Percentiles rank a stretch among this genome's conserved stretches.
These are phyloP conservation scores for Cryptops parisi DNA, from an alignment of 2,888 invertebrate species.

Conservation along the genomic window DNA sequence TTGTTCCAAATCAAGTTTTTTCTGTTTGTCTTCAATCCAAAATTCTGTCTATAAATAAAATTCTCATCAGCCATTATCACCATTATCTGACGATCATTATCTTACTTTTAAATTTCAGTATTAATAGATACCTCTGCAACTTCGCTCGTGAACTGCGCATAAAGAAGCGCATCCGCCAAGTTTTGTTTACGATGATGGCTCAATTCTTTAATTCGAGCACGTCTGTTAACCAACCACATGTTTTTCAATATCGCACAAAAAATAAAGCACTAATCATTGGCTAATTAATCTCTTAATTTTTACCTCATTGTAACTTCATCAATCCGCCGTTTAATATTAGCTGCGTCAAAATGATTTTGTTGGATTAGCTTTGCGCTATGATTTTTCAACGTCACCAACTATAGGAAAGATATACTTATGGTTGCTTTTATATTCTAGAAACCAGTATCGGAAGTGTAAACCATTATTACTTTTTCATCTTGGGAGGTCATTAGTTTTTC, in stretches of 20 bases:
- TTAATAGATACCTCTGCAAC: slow-evolving; percentile 57
- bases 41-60: slow-evolving; percentile 52
- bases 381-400: slow-evolving; percentile 55
- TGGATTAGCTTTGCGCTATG: slow-evolving; percentile 74
- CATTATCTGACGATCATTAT: neutral
- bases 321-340: slow-evolving; percentile 58
- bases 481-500: slow-evolving; percentile 75
- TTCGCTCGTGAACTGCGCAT: slow-evolving; percentile 82
- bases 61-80: too few relatives aligned
- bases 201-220: slow-evolving; percentile 48
- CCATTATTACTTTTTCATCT: slow-evolving; percentile 54
- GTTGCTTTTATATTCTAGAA: neutral
- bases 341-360: slow-evolving; percentile 74
- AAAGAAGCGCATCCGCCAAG: slow-evolving; percentile 61
- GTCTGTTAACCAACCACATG: too few relatives aligned
- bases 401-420: slow-evolving; percentile 17
- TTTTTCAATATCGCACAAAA: too few relatives aligned
- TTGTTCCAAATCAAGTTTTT: slow-evolving; percentile 65
- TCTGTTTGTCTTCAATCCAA: slow-evolving; percentile 85
- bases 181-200: slow-evolving; percentile 50
- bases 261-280: neutral
- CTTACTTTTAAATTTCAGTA: neutral
- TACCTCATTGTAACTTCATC: slow-evolving; percentile 43
- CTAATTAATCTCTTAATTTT: neutral
- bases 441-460: neutral